Evolutionary conservation across 2,113 vertebrate species (phyloP).

Genomic region (Sisor rabdophorus): DNA sequence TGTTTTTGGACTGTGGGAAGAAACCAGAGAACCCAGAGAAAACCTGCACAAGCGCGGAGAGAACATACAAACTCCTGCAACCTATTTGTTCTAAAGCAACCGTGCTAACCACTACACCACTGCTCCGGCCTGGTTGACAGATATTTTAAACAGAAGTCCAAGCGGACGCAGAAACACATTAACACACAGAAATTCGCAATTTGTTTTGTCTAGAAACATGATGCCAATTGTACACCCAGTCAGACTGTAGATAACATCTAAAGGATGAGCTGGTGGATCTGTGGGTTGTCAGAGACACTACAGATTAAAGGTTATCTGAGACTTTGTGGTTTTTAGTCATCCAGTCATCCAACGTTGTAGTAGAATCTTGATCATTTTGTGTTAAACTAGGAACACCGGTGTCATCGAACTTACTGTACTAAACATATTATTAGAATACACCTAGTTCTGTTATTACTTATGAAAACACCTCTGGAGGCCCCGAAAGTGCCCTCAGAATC

Average conservation of each 20-base stretch:
- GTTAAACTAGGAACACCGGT: not conserved
- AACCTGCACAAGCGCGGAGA: no score
- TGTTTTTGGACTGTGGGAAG: no score
- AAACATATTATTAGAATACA: no score
- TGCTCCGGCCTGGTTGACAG: no score
- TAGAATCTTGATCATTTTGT: not conserved
- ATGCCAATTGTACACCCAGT: not conserved
- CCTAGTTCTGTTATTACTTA: no score
- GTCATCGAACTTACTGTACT: not conserved
- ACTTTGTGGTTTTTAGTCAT: not conserved
- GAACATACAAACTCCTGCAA: no score
- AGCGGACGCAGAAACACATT: not conserved
- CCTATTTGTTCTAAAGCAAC: no score
- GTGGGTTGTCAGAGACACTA: not conserved
- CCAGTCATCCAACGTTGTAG: not conserved
- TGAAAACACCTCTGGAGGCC: no score
- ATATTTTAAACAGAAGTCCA: no score
- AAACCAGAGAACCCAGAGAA: no score
- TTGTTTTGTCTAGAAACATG: not conserved
- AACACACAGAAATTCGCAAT: not conserved
- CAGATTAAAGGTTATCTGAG: not conserved
- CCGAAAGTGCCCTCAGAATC: no score
- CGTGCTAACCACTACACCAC: no score
- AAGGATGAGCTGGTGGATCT: not conserved
- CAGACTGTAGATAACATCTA: conserved; percentile 3